Evolutionary conservation across 2,888 invertebrate species (phyloP), one percentile per base, ranked within the genome.

Genomic region (Phlogophora meticulosa): DNA sequence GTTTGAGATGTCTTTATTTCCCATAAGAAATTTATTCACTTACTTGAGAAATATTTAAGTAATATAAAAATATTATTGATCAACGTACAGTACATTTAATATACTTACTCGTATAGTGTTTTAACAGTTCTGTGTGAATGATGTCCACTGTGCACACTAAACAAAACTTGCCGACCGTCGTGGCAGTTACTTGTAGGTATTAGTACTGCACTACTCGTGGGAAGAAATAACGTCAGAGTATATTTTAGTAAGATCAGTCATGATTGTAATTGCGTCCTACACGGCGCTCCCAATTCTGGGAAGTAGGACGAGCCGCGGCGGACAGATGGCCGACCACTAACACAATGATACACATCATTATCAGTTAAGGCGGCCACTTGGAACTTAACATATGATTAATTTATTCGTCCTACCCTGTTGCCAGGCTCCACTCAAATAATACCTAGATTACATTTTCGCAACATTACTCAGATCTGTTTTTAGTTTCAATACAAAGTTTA

Each of bases 181-280:
- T n/a, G 20, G 11, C 20, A n/a, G 20, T n/a, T 52, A 28, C n/a
- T 42, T 28, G 11, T 36, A 24, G 43, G 22, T 40, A 32, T n/a
- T n/a, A 10, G 11, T 17, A 59, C 38, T 53, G 24, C 36, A 32
- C 17, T 9, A 42, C 32, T 56, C 42, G 55, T 61, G 32, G 40
- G 63, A 38, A 56, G 40, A 34, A 60, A 62, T 53, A 74, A 56
- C 55, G 60, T 70, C 70, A 56, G 22, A 38, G 61, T 49, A 62
- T 62, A 73, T 71, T 76, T 76, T 43, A 65, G 63, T 61, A 40
- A 72, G 68, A 70, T 63, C 68, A 58, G 51, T 58, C 69, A 63
- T 63, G 61, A 64, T 53, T 53, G 63, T 75, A 80, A 78, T 66
- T 62, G 78, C 75, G 63, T 78, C 70, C 69, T 71, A 76, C 80